A percentile compares a stretch with the other conserved stretches of the same genome.
Evolutionary conservation across 2,113 vertebrate genomes (phyloP).

Genomic region (Epinephelus cyanopodus): DNA sequence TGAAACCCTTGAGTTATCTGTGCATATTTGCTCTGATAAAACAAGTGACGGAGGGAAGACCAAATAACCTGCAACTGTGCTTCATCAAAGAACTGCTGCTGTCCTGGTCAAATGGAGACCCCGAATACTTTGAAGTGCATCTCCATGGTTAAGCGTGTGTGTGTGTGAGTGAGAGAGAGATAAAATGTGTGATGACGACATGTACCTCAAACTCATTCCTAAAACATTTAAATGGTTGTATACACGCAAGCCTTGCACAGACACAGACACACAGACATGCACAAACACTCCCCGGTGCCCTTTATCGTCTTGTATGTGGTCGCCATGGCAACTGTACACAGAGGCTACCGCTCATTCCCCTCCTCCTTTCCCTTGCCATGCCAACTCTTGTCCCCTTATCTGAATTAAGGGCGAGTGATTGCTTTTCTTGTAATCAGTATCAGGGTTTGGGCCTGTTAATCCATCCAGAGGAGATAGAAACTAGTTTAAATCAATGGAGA

Average conservation of each 20-base stretch:
- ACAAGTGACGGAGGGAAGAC: slow-evolving; percentile 6
- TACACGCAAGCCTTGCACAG: not conserved
- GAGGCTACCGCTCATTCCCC: slow-evolving; percentile 65
- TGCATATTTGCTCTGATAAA: slow-evolving; percentile 36
- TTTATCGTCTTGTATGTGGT: slow-evolving; percentile 69
- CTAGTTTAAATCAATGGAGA: not conserved
- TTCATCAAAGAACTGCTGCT: slow-evolving; percentile 27
- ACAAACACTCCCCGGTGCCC: slow-evolving; percentile 46
- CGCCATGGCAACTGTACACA: slow-evolving; percentile 76
- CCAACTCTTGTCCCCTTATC: slow-evolving; percentile 43
- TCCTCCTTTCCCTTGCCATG: slow-evolving; percentile 40
- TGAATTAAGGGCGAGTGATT: slow-evolving; percentile 53
- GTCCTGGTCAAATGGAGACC: slow-evolving; percentile 13
- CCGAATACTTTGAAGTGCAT: slow-evolving; percentile 17
- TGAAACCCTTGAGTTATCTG: slow-evolving; percentile 5
- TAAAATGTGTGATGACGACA: not conserved
- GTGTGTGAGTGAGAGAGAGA: not conserved
- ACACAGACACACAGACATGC: slow-evolving; percentile 16
- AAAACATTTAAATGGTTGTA: not conserved
- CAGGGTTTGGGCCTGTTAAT: slow-evolving; percentile 48
- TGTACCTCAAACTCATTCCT: not conserved
- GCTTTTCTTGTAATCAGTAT: slow-evolving; percentile 58
- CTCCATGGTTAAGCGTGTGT: not conserved
- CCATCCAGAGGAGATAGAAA: slow-evolving; percentile 30
- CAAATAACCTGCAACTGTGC: not conserved